Percentiles rank a stretch among this genome's conserved stretches.
phyloP scores from a whole-genome alignment of 1,140 invertebrate genomes.

The Magallana gigas region DNA sequence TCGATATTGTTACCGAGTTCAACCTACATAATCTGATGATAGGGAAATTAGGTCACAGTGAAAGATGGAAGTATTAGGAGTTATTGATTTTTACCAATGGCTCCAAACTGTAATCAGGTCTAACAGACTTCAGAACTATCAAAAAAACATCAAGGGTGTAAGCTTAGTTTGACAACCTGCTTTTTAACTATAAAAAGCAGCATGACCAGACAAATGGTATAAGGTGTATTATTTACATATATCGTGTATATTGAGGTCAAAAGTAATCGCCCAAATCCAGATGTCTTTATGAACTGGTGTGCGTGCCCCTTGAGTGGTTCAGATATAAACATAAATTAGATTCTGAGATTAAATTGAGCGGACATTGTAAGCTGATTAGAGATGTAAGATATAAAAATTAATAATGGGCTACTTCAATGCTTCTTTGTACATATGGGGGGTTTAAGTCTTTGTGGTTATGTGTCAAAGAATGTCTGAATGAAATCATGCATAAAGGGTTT shows the following conservation, averaged over 20 bases:
- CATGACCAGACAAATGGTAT: too few species aligned
- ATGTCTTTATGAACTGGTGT: not conserved
- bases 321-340: not conserved
- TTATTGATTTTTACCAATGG: not conserved
- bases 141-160: too few species aligned
- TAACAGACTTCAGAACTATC: too few species aligned
- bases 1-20: not conserved
- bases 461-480: too few species aligned
- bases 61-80: not conserved
- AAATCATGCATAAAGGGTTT: too few species aligned
- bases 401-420: too few species aligned
- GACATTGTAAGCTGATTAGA: not conserved
- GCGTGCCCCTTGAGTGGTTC: not conserved
- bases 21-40: constrained; percentile 9
- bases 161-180: too few species aligned
- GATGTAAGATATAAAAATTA: not conserved
- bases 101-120: too few species aligned
- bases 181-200: too few species aligned
- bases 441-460: not conserved
- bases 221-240: not conserved
- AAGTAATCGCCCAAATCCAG: not conserved
- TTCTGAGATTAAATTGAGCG: not conserved
- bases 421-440: not conserved
- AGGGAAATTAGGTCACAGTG: not conserved
- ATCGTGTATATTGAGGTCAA: constrained; percentile 1